Base-by-base conservation (phyloP, 2,888 invertebrate species). In the Chalcosyrphus nemorum region DNA sequence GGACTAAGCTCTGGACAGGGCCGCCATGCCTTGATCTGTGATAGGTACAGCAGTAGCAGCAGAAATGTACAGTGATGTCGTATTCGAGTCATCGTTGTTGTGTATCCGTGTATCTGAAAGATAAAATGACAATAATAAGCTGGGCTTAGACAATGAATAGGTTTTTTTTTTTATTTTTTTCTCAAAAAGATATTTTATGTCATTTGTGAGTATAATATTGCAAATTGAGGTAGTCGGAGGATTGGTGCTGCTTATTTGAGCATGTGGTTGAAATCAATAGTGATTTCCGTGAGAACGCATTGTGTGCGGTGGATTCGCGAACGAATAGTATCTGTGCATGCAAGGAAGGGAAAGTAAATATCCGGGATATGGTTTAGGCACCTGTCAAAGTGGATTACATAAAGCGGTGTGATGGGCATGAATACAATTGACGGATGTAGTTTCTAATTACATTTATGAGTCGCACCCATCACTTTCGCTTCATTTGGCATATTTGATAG, bases 1-100 rank as follows among this genome's bases (percentile, higher is more conserved):
- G 95, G 94, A 89, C 95, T 95, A 68, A 96, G 91, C 90, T 96
- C 96, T 17, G 94, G 93, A 89, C 96, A 97, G 11, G 96, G 96
- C 76, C 93, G 93, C 95, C 95, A 95, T 70, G 90, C 90, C 87
- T 88, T 89, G 80, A 89, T 88, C 87, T 89, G 87, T 87, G 89
- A 86, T 86, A 89, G 87, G 87, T 88, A 89, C 86, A 89, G 87
- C 81, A 89, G 86, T 87, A 88, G 82, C 86, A 88, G 81, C 81
- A 89, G 80, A 87, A 88, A 86, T 19, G 80, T 75, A 38, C 72
- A 80, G 52, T 75, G 84, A 70, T 84, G 65, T 75, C 80, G 84
- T 80, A 84, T 84, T 80, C 80, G 84, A 50, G 70, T 57, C 84
- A 84, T 84, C 47, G 35, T 80, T 50, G 47, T 2, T 65, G 29